Base-by-base conservation (phyloP, 2,888 invertebrate species). In the Adineta ricciae region DNA sequence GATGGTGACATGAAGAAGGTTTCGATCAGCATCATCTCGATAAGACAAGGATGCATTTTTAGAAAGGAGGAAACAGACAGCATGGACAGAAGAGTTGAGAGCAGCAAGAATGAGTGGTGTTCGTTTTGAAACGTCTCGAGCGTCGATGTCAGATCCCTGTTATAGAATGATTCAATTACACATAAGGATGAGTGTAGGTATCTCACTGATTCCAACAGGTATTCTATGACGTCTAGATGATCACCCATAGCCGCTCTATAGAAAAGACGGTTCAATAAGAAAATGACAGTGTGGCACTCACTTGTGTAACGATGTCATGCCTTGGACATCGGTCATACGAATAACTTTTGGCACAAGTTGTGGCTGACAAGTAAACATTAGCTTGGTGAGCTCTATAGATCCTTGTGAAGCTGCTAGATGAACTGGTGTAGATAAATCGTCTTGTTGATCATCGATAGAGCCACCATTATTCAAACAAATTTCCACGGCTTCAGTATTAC, bases 251-350 rank as follows among this genome's bases (percentile, higher is more conserved):
- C 94, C 0, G 96, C 96, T 88, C 73, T 78, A 5, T 19, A 50
- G 19, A 16, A 50, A 3, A 19, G 19, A 46, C 11, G 11, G 46
- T 50, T 50, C 2, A 95, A 2, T 3, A 50, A 9, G 11, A 16
- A 50, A 46, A 46, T 8, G 46, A 46, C 11, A 46, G 46, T 46
- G 46, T 46, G 11, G 11, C 11, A 46, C 5, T 46, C 11, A 78
- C 73, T 95, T 95, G 89, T 96, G 96, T 0, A 96, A 91, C 0
- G 96, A 95, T 0, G 95, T 95, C 95, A 95, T 95, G 88, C 94
- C 94, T 89, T 95, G 94, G 0, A 94, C 93, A 88, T 96, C 96
- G 84, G 93, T 93, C 0, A 94, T 94, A 36, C 92, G 92, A 21
- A 96, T 90, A 86, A 94, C 94, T 14, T 92, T 91, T 1, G 78